Evolutionary conservation across 1,140 invertebrate genomes (phyloP), one percentile per base, ranked within the genome.

Genomic region (Drosophila persimilis): DNA sequence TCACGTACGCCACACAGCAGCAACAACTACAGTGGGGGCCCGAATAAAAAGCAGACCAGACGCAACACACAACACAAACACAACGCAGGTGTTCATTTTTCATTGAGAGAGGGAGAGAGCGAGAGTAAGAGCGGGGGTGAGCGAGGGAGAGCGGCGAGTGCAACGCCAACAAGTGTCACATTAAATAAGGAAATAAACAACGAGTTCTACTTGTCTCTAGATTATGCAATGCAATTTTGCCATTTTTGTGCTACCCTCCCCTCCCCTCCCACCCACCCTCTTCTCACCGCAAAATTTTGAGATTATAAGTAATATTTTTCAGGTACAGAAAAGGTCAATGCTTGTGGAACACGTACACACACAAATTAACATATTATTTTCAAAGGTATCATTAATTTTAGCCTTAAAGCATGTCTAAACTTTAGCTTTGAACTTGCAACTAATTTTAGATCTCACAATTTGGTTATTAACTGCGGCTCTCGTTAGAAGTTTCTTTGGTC

Each of bases 181-280:
- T 86, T 88, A 75, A 86, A 88, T 88, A 86, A 86, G 81, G 81
- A 86, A 86, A 81, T 78, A 74, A 39, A 75, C 78, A 76, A 86
- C 73, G 73, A 86, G 71, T 74, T 74, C 70, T 74, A 56, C 52
- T 65, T 74, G 35, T 50, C 46, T 26, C 26, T 46, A 39, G 54
- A 26, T 73, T 71, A 71, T 73, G 70, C 66, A 72, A 71, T 69
- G 51, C 62, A 11, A 67, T 60, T 73, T 73, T 22, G 39, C 44
- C 67, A 55, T 53, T 48, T 65, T 63, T 58, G 44, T n/a, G 46
- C 50, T 60, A 4, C 9, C 9, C 31, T 3, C 9, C 29, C 6
- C 9, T 20, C 8, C 29, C 3, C 35, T 9, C n/a, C 9, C 31
- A n/a, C 6, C 9, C 39, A 0, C 24, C 24, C 5, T 24, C 5